phyloP scores from a whole-genome alignment of 2,113 vertebrate species.

The Mesoclemmys tuberculata region DNA sequence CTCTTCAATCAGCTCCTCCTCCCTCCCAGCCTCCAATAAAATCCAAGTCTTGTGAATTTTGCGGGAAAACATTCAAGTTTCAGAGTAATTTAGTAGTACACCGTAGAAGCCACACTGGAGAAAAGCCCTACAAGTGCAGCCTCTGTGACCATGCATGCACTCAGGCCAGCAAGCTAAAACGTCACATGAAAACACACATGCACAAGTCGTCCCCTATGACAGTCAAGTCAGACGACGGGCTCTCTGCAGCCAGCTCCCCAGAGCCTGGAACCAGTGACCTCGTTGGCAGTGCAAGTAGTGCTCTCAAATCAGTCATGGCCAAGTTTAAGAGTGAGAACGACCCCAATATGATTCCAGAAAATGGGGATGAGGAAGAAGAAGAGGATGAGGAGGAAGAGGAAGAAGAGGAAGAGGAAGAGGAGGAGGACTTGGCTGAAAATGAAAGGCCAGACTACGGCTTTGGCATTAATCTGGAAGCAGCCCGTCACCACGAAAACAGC shows the following conservation, averaged over 20 bases:
- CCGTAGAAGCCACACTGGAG: conserved; percentile 98
- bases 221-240: conserved; percentile 96
- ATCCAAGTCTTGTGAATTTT: conserved; percentile 99
- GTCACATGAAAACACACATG: conserved; percentile 99
- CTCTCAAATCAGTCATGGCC: conserved; percentile 97
- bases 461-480: conserved; percentile 91
- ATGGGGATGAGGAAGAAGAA: conserved; percentile 95
- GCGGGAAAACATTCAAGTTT: conserved; percentile 99
- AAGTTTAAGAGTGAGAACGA: conserved; percentile 96
- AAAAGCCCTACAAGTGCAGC: conserved; percentile 99
- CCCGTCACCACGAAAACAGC: conserved; percentile 95
- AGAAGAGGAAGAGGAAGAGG: conserved; percentile 95
- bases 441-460: conserved; percentile 93
- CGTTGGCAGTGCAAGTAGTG: conserved; percentile 94
- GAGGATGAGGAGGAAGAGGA: conserved; percentile 98
- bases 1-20: conserved; percentile 95
- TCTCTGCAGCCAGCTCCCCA: conserved; percentile 95
- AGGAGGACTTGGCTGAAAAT: conserved; percentile 87
- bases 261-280: conserved; percentile 97
- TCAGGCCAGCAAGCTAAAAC: conserved; percentile 98
- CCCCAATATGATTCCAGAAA: conserved; percentile 90
- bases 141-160: conserved; percentile 99
- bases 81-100: conserved; percentile 99
- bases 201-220: conserved; percentile 98
- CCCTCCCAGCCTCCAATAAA: conserved; percentile 92